Evolutionary conservation across 2,797 vertebrate genomes (phyloP), one percentile per base, ranked within the genome.

Genomic region (Alosa sapidissima): DNA sequence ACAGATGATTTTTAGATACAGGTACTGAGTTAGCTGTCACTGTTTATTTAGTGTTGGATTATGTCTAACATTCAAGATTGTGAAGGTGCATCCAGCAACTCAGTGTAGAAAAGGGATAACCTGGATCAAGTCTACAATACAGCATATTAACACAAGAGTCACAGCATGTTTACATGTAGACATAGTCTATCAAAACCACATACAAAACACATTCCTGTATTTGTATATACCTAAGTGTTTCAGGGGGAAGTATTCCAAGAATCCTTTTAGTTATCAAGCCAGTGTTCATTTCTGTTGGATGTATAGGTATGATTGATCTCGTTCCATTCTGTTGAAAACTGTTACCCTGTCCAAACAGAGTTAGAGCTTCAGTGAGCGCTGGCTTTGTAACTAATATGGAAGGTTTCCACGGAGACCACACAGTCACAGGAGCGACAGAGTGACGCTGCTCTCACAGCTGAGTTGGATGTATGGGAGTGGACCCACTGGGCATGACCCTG

Each of bases 401-500:
- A 75, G 33, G 62, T 65, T 9, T 65, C 1, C 33, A 16, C 1
- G 5, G 33, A 75, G 33, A 16, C 33, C 11, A 2, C 36, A 5
- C 68, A 45, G 68, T 45, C 68, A 41, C 33, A 41, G 68, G 33
- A 16, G 33, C 68, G 19, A 68, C 68, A 75, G 41, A 75, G 33
- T 45, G 68, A 16, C 3, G 14, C 33, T 19, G 3, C 36, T 36
- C 1, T 41, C 33, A 55, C 16, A 16, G 65, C 36, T 28, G 11
- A 33, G 16, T 5, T 41, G 65, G 65, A 41, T 75, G 68, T 75
- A 75, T 75, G 33, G 68, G 68, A 75, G 68, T 16, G 68, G 33
- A 75, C 16, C 16, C 49, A 68, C 49, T 49, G 82, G 84, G 92
- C 93, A 92, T 92, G 91, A 88, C 88, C 60, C 55, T 58, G 89